Conservation (phyloP, 2,888 invertebrate genomes). For the Heliconius erato region DNA sequence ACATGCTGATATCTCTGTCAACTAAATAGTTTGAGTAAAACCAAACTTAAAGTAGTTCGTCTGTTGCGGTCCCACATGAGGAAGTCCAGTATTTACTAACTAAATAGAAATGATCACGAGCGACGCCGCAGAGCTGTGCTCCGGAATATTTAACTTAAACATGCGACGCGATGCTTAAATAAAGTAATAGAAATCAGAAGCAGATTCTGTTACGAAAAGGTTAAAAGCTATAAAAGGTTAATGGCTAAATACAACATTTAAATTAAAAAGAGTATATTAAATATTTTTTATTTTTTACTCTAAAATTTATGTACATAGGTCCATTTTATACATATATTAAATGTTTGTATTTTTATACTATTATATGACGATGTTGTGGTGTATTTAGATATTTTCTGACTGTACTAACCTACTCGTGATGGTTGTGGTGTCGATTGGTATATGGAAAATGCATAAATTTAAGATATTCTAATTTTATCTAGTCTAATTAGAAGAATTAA, state of each 20-base stretch:
- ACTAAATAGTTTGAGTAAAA: not conserved
- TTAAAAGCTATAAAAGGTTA: constrained; percentile 9
- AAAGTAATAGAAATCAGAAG: not conserved
- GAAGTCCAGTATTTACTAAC: constrained; percentile 5
- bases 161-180: not conserved
- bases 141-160: not conserved
- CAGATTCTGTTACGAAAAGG: constrained; percentile 2
- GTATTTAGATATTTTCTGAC: too few relatives aligned
- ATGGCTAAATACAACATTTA: not conserved
- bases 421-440: not conserved
- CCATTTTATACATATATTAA: too few relatives aligned
- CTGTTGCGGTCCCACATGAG: constrained; percentile 3
- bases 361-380: too few relatives aligned
- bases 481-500: not conserved
- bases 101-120: not conserved
- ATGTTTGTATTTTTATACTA: too few relatives aligned
- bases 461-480: not conserved
- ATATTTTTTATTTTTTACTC: not conserved
- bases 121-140: not conserved
- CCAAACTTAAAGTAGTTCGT: not conserved
- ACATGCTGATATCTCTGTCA: not conserved
- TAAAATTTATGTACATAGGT: too few relatives aligned
- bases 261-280: not conserved
- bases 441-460: not conserved
- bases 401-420: not conserved